A percentile compares a stretch with the other conserved stretches of the same genome.
Evolutionary conservation across 2,888 invertebrate genomes (phyloP).

Genomic region (Lycia hirtaria): DNA sequence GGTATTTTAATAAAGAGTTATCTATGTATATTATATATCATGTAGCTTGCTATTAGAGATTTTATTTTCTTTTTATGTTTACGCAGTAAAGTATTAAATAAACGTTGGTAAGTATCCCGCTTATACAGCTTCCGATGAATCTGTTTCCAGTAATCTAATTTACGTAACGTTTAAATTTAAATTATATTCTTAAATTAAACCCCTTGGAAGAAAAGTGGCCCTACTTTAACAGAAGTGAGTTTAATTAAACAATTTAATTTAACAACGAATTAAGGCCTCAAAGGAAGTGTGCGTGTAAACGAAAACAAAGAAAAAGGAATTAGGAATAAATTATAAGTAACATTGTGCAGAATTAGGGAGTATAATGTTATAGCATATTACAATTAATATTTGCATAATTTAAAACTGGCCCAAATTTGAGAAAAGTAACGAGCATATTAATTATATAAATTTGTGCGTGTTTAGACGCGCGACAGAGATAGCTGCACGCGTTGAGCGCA

Average conservation of each 20-base stretch:
- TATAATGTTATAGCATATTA: slow-evolving; percentile 4
- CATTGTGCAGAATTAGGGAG: slow-evolving; percentile 10
- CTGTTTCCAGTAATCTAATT: not conserved
- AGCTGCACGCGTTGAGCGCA: too few relatives aligned
- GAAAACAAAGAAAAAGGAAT: slow-evolving; percentile 41
- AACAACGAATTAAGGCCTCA: slow-evolving; percentile 38
- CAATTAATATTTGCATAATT: too few relatives aligned
- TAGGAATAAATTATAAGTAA: slow-evolving; percentile 33
- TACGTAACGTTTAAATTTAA: slow-evolving; percentile 18
- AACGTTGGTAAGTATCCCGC: not conserved
- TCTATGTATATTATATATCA: too few relatives aligned
- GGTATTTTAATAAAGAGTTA: too few relatives aligned
- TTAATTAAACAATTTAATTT: slow-evolving; percentile 44
- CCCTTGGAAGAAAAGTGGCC: slow-evolving; percentile 26
- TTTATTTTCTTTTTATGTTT: too few relatives aligned
- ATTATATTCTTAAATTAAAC: slow-evolving; percentile 27
- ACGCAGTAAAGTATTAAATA: too few relatives aligned
- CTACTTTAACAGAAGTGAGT: slow-evolving; percentile 33
- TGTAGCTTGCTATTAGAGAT: too few relatives aligned
- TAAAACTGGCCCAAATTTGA: too few relatives aligned
- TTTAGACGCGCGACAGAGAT: not conserved
- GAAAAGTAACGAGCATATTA: too few relatives aligned
- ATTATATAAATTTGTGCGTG: too few relatives aligned
- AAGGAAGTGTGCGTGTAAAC: slow-evolving; percentile 40
- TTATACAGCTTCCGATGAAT: not conserved